A percentile compares a stretch with the other conserved stretches of the same genome.
Conservation (phyloP, 2,797 vertebrate species). For the Chlorospingus semifuscus region DNA sequence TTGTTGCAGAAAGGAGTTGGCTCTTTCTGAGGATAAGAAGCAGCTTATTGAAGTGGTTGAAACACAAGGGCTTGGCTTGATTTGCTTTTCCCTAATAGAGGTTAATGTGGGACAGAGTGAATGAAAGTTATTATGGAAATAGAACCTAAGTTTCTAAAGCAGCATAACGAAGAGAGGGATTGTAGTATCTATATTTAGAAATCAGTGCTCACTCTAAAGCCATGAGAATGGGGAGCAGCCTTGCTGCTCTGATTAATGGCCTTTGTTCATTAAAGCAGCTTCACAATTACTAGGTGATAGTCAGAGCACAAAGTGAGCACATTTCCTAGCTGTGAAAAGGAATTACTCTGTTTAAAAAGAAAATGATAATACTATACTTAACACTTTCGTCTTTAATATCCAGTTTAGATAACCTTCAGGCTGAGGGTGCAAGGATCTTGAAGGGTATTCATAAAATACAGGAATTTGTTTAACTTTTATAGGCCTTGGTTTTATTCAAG, state of each 20-base stretch:
- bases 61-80: not conserved
- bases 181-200: not conserved
- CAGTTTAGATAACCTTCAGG: not conserved
- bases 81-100: not conserved
- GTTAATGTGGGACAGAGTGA: not conserved
- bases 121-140: not conserved
- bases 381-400: not conserved
- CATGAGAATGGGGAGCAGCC: not conserved
- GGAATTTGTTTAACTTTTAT: not conserved
- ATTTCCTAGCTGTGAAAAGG: not conserved
- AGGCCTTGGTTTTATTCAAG: not conserved
- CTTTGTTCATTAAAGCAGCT: constrained; percentile 12
- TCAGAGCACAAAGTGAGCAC: not conserved
- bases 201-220: not conserved
- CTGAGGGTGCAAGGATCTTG: not conserved
- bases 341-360: not conserved
- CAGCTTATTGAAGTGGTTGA: not conserved
- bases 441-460: not conserved
- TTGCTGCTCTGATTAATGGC: not conserved
- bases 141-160: not conserved
- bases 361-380: not conserved
- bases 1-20: not conserved
- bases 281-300: not conserved
- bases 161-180: not conserved
- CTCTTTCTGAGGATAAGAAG: not conserved